Conservation (phyloP, 2,797 vertebrate genomes). For the Poliocrania exsul region DNA sequence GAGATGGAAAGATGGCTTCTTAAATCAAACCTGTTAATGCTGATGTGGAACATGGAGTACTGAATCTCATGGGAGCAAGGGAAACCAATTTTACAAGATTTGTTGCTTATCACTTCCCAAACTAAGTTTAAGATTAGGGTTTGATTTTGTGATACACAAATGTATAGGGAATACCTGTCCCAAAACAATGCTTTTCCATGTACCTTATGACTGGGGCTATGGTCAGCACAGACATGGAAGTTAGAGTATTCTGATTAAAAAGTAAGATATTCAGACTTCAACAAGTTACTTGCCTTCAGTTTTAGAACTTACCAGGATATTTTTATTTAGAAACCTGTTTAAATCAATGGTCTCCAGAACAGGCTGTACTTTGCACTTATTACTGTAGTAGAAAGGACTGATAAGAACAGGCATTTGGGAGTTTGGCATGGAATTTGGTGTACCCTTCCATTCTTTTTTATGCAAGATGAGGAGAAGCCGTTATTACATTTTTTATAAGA, state of each 20-base stretch:
- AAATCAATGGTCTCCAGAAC: neutral
- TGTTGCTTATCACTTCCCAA: neutral
- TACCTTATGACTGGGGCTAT: neutral
- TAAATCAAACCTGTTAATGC: neutral
- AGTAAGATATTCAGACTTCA: neutral
- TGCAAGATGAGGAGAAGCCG: neutral
- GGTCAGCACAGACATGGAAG: neutral
- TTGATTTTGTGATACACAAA: neutral
- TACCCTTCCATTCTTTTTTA: neutral
- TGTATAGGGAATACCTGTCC: neutral
- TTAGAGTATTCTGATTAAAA: neutral
- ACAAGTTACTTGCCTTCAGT: neutral
- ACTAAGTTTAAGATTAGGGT: neutral
- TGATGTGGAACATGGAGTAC: neutral
- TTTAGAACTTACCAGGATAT: neutral
- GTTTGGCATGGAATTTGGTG: neutral
- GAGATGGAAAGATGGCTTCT: neutral
- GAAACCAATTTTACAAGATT: neutral
- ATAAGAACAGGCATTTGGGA: neutral
- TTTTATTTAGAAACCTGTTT: neutral
- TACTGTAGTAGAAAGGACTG: neutral
- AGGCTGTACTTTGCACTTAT: neutral
- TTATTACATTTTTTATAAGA: neutral
- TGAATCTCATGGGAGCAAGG: neutral
- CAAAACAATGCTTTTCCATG: neutral